Evolutionary conservation across 2,113 vertebrate species (phyloP).

Genomic region (Peucedramus taeniatus): DNA sequence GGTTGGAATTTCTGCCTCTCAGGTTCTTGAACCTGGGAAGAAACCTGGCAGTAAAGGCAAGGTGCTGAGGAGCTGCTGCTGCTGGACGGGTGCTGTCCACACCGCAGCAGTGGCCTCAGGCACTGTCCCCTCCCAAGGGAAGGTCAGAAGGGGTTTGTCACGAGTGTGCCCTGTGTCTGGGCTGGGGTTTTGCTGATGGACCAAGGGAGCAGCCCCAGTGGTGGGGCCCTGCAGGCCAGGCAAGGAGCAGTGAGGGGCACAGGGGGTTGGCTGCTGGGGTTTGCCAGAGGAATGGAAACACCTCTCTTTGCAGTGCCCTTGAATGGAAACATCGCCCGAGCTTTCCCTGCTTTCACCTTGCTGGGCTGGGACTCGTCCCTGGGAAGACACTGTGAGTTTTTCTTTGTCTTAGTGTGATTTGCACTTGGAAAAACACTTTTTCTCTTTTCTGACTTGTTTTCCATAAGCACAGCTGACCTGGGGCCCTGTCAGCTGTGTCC

Average conservation of each 20-base stretch:
- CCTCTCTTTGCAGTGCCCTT: not conserved
- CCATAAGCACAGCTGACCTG: fast-evolving
- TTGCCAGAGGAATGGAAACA: not conserved
- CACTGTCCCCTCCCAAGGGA: not conserved
- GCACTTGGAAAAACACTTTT: not conserved
- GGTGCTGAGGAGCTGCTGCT: not conserved
- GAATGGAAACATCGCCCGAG: not conserved
- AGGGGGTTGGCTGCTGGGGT: not conserved
- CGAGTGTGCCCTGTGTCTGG: not conserved
- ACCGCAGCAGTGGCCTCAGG: not conserved
- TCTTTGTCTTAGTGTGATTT: not conserved
- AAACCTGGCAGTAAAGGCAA: not conserved
- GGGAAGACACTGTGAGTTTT: not conserved
- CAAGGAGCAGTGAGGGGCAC: not conserved
- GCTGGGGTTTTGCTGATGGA: not conserved
- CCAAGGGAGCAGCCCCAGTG: not conserved
- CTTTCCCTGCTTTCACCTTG: not conserved
- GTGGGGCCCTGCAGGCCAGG: not conserved
- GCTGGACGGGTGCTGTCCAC: not conserved
- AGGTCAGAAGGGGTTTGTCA: not conserved
- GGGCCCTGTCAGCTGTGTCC: not conserved
- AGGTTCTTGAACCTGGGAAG: not conserved
- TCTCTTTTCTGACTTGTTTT: not conserved
- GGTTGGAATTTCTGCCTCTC: not conserved
- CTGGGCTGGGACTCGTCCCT: not conserved